Evolutionary conservation across 2,797 vertebrate genomes (phyloP).

Genomic region (Bovichtus diacanthus): DNA sequence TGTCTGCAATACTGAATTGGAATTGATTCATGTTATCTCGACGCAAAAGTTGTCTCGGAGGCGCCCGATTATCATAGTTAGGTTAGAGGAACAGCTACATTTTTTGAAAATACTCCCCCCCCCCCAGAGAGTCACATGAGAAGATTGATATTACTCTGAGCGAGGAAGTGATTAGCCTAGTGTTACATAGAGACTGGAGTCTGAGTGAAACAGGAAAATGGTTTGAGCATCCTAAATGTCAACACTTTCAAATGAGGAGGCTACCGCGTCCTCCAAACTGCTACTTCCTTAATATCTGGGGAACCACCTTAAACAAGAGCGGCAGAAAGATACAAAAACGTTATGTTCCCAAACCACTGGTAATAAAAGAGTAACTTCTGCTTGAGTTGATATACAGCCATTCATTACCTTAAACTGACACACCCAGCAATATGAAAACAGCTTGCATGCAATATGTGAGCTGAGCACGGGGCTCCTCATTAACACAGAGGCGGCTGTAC

Average conservation of each 20-base stretch:
- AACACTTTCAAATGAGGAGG: neutral
- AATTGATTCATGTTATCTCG: neutral
- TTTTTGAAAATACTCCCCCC: too few relatives aligned
- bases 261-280: neutral
- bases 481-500: neutral
- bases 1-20: neutral
- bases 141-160: neutral
- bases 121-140: neutral
- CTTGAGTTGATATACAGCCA: neutral
- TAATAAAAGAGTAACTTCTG: conserved; percentile 47
- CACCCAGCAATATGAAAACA: conserved; percentile 21
- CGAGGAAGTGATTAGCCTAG: neutral
- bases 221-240: neutral
- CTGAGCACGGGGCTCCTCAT: neutral
- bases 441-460: conserved; percentile 11
- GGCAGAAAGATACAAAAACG: conserved; percentile 5
- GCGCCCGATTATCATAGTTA: neutral
- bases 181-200: too few relatives aligned
- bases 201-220: neutral
- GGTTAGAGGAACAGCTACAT: neutral
- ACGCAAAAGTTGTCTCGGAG: neutral
- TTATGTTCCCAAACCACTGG: neutral
- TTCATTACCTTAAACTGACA: conserved; percentile 29
- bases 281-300: conserved; percentile 12
- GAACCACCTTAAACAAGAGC: neutral